Base-by-base conservation (phyloP, 1,140 invertebrate species). In the Probaryconus sp. region DNA sequence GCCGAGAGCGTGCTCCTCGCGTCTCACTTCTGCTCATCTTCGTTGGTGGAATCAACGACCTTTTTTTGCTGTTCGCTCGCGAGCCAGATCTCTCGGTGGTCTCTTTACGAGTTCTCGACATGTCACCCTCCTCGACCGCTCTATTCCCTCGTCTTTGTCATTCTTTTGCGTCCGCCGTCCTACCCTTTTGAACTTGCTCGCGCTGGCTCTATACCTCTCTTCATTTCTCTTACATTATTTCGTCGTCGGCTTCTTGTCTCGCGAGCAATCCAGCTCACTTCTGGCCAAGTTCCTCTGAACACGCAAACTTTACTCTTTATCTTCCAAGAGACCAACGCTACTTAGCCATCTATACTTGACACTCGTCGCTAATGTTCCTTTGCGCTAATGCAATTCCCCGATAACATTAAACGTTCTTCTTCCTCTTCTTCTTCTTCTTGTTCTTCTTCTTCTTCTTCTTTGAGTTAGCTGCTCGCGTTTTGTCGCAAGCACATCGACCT, bases 271-370 rank as follows among this genome's bases (percentile, higher is more conserved):
- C 18, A 6, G 60, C 60, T 31, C 37, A 51, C 55, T 51, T 67
- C 55, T 51, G 37, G 16, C 63, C 71, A 51, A 74, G 33, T 67
- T 74, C 28, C 58, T 43, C 56, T 38, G 53, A 51, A 38, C 58
- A 64, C 53, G 68, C 58, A 56, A 74, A 74, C 64, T 74, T 63
- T 64, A 50, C 63, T 74, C 71, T 74, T 74, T 74, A 74, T 74
- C 58, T 58, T 51, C 20, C 48, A 58, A 74, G 50, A 43, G 56
- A 43, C 71, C 28, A 68, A 58, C 43, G 71, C 58, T 42, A 50
- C 50, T 74, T 40, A 64, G 47, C 69, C 47, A 18, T 53, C 55
- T 24, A 61, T 64, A 53, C 47, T 61, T 53, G 61, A 67, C 61
- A 55, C 70, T 40, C 61, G 38, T 63, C 33, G 58, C 3, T 40